A percentile compares a stretch with the other conserved stretches of the same genome.
These are phyloP conservation scores for Melanotaenia boesemani DNA, from an alignment of 2,797 vertebrate genomes.

Conservation along the genomic window DNA sequence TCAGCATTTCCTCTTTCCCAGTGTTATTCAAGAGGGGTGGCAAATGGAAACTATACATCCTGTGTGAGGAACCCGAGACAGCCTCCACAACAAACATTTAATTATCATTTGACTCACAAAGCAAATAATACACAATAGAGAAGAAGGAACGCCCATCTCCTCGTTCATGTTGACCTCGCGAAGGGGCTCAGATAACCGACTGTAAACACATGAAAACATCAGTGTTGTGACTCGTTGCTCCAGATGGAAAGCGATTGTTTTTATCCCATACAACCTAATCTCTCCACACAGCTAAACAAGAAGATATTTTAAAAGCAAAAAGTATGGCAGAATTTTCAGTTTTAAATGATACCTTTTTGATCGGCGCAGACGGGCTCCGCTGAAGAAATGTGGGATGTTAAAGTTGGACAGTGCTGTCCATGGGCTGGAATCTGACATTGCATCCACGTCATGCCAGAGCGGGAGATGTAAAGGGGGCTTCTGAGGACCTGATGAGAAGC, in stretches of 20 bases:
- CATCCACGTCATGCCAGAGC: conserved; percentile 72
- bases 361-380: conserved; percentile 87
- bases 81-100: conserved; percentile 58
- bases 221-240: not conserved
- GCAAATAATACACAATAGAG: conserved; percentile 57
- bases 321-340: not conserved
- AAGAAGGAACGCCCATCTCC: conserved; percentile 57
- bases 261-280: not conserved
- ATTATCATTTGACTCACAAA: conserved; percentile 52
- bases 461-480: conserved; percentile 60
- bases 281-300: not conserved
- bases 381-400: conserved; percentile 90
- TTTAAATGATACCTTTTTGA: conserved; percentile 90
- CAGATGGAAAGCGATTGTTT: not conserved
- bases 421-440: conserved; percentile 90
- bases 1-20: conserved; percentile 13
- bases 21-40: conserved; percentile 14
- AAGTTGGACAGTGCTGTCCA: conserved; percentile 94
- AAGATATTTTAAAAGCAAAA: not conserved
- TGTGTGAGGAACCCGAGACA: conserved; percentile 50
- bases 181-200: conserved; percentile 29
- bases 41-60: conserved; percentile 44
- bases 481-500: conserved; percentile 54
- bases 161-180: conserved; percentile 41
- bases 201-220: conserved; percentile 31